Percentiles rank a stretch among this genome's conserved stretches.
Conservation (phyloP, 2,797 vertebrate genomes). For the Synanceia verrucosa region DNA sequence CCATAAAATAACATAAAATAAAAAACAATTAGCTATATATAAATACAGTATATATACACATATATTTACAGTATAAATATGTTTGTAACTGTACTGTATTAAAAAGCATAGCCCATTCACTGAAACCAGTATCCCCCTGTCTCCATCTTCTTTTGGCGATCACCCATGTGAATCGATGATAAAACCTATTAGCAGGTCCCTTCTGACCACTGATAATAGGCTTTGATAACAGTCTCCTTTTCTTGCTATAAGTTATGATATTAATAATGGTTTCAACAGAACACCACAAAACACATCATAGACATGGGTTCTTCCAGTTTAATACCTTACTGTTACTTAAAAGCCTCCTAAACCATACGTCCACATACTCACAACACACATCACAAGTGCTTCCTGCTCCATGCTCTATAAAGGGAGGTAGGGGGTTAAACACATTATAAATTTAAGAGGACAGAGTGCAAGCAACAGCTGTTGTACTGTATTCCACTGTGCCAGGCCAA, state of each 20-base stretch:
- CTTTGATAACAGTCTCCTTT: background rate
- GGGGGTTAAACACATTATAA: slow-evolving; percentile 60
- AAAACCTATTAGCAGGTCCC: too few species aligned
- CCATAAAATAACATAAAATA: too few species aligned
- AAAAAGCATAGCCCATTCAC: background rate
- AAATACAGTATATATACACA: slow-evolving; percentile 40
- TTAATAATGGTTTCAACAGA: slow-evolving; percentile 21
- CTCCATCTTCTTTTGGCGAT: too few species aligned
- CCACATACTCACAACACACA: slow-evolving; percentile 32
- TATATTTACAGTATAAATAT: too few species aligned
- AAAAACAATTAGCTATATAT: slow-evolving; percentile 41
- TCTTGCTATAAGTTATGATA: background rate
- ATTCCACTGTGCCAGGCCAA: slow-evolving; percentile 38
- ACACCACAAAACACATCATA: slow-evolving; percentile 9
- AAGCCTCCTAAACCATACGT: slow-evolving; percentile 26
- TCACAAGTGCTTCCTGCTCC: slow-evolving; percentile 52
- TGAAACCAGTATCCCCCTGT: background rate
- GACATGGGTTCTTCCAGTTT: slow-evolving; percentile 18
- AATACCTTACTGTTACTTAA: slow-evolving; percentile 44
- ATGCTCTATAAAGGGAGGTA: slow-evolving; percentile 33
- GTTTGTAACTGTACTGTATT: background rate
- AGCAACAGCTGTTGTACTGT: slow-evolving; percentile 62
- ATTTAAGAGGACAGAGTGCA: slow-evolving; percentile 75
- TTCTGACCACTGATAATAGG: background rate
- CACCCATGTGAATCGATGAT: too few species aligned